Evolutionary conservation across 2,113 vertebrate species (phyloP).

Genomic region (Megaceryle maxima): DNA sequence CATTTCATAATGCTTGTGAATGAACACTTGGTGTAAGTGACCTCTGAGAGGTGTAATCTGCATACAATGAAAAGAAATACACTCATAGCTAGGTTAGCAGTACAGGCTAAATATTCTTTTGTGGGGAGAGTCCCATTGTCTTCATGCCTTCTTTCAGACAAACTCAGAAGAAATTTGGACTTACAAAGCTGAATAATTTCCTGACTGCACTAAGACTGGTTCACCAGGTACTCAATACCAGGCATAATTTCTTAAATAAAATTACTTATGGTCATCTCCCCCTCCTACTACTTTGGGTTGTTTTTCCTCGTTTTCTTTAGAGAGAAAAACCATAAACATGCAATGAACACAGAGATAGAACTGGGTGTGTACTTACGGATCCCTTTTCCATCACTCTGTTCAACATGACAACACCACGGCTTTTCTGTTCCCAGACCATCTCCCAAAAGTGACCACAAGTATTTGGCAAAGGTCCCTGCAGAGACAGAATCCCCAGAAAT

Average conservation of each 20-base stretch:
- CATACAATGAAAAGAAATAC: not conserved
- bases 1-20: not conserved
- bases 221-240: not conserved
- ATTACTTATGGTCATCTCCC: not conserved
- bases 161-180: not conserved
- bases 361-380: conserved; percentile 81
- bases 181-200: not conserved
- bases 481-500: conserved; percentile 55
- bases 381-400: conserved; percentile 98
- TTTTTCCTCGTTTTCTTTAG: not conserved
- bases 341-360: not conserved
- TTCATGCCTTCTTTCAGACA: not conserved
- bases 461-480: conserved; percentile 93
- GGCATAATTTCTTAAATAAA: not conserved
- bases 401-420: conserved; percentile 94
- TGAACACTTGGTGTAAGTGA: not conserved
- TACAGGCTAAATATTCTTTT: not conserved
- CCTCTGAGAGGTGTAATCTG: not conserved
- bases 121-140: not conserved
- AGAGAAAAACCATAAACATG: not conserved
- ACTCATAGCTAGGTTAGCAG: not conserved
- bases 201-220: not conserved
- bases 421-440: conserved; percentile 98
- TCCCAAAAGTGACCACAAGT: conserved; percentile 99
- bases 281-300: not conserved